Percentiles rank a stretch among this genome's conserved stretches.
Evolutionary conservation across 2,113 vertebrate species (phyloP).

Genomic region (Cheilinus undulatus): DNA sequence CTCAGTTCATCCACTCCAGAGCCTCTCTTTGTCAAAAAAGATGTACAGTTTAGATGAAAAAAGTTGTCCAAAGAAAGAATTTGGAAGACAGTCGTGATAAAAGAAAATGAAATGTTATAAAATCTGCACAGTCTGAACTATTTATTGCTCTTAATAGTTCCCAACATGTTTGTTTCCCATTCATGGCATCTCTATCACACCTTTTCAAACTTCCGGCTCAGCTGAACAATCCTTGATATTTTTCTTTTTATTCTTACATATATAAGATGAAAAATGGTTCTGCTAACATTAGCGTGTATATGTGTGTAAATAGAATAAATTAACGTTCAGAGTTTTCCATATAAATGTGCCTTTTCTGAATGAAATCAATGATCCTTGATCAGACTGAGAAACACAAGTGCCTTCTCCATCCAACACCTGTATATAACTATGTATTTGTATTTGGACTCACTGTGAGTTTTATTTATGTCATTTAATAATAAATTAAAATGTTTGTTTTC

Average conservation of each 20-base stretch:
- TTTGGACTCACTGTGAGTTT: constrained; percentile 76
- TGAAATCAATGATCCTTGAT: constrained; percentile 49
- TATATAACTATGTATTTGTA: constrained; percentile 84
- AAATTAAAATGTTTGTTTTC: constrained; percentile 82
- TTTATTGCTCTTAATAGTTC: constrained; percentile 48
- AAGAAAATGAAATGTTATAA: constrained; percentile 9
- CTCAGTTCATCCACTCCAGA: constrained; percentile 12
- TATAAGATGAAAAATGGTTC: constrained; percentile 39
- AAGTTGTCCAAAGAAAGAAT: constrained; percentile 19
- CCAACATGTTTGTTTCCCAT: constrained; percentile 27
- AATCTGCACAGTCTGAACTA: constrained; percentile 32
- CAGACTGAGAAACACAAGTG: constrained; percentile 53
- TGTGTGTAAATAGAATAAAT: constrained; percentile 86
- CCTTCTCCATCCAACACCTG: constrained; percentile 66
- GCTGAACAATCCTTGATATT: constrained; percentile 36
- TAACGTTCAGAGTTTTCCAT: constrained; percentile 67
- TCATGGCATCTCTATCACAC: constrained; percentile 28
- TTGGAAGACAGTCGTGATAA: constrained; percentile 42
- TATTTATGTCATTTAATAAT: constrained; percentile 88
- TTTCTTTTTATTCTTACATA: constrained; percentile 44
- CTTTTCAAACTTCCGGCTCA: constrained; percentile 3
- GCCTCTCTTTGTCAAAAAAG: background rate
- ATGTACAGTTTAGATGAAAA: background rate
- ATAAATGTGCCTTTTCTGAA: constrained; percentile 62
- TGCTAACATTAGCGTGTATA: constrained; percentile 78